Base-by-base conservation (phyloP, 2,888 invertebrate species). In the Incurvaria masculella region DNA sequence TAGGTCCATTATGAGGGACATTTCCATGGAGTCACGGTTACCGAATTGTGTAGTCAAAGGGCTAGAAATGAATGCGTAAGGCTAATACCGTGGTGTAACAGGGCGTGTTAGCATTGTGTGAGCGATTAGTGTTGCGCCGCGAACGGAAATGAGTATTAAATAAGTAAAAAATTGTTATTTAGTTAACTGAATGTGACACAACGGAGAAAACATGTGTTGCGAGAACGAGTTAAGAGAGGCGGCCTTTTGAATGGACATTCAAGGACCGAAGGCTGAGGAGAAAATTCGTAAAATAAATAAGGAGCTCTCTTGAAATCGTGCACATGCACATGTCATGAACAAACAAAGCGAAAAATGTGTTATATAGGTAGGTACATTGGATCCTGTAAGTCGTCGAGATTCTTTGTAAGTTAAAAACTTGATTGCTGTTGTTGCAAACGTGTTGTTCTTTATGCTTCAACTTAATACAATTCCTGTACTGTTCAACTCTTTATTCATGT, bases 111-210 rank as follows among this genome's bases (percentile, higher is more conserved):
- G 61, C 62, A 70, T 69, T 72, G 68, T 70, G 51, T 49, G 53
- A 51, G 52, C 61, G 63, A 64, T 72, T 71, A 70, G 66, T 63
- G 60, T 59, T 57, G 55, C 55, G 54, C 53, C 52, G 66, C 54
- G 63, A 68, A 63, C 70, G 72, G 73, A 73, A 72, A 65, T 64
- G 60, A 59, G 55, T 59, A 56, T 58, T 59, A 51, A 44, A 51
- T 55, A 58, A 60, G 56, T 57, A 52, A 51, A 56, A n/a, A 58
- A 57, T 59, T 58, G 58, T 61, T 61, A 47, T 47, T 59, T 57
- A 59, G 57, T 60, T 55, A 57, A 58, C 56, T 61, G 55, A 33
- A 33, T 33, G 33, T 33, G 33, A 33, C 33, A 33, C 33, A 33
- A 33, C 14, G 14, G 33, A 14, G 33, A 33, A 33, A 33, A 33